A percentile compares a stretch with the other conserved stretches of the same genome.
These are phyloP conservation scores for Cebus imitator DNA, from an alignment of 2,113 vertebrate genomes.

Conservation along the genomic window DNA sequence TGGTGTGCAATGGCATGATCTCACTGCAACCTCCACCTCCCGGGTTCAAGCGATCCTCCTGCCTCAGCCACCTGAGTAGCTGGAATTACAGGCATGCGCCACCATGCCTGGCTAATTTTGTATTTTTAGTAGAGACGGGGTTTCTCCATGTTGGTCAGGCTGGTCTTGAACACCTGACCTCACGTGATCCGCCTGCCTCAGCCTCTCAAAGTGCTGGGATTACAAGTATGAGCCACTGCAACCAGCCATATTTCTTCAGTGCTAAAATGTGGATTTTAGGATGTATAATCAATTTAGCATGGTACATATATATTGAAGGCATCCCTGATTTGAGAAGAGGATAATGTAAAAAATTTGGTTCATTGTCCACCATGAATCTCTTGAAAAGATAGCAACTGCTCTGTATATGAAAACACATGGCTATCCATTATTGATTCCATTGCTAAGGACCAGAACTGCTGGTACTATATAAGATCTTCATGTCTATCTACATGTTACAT, in stretches of 20 bases:
- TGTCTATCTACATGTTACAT: constrained; percentile 47
- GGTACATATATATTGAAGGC: background rate
- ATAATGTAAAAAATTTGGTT: accelerated
- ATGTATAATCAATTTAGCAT: background rate
- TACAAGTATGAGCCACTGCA: no score
- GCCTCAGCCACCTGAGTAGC: no score
- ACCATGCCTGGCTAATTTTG: no score
- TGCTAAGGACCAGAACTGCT: constrained; percentile 45
- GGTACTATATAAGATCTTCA: background rate
- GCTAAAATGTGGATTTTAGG: background rate
- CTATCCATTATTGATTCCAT: constrained; percentile 36
- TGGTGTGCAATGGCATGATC: no score
- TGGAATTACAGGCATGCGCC: no score
- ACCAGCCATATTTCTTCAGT: background rate
- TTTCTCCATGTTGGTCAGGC: no score
- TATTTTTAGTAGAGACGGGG: no score
- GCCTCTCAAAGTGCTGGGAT: no score
- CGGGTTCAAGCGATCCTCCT: no score
- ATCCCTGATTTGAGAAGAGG: background rate
- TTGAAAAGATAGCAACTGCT: background rate
- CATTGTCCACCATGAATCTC: background rate
- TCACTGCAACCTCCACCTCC: no score
- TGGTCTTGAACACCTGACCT: no score
- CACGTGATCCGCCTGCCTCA: no score
- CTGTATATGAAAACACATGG: constrained; percentile 22